Evolutionary conservation across 2,113 vertebrate species (phyloP).

Genomic region (Acinonyx jubatus): DNA sequence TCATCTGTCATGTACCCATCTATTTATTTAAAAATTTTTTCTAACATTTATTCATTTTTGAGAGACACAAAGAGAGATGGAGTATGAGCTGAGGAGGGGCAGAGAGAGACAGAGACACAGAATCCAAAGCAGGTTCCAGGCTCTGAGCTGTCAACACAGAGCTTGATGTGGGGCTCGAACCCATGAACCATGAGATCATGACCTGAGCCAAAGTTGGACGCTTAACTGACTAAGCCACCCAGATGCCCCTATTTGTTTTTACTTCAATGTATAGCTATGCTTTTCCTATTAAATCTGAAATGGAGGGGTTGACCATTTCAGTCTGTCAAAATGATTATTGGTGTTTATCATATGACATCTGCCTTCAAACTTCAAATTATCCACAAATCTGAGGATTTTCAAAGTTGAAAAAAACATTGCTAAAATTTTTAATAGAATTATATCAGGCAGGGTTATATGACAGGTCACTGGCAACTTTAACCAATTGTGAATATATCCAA

Average conservation of each 20-base stretch:
- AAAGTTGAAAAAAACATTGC: not conserved
- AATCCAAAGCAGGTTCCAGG: too few relatives aligned
- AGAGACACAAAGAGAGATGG: too few relatives aligned
- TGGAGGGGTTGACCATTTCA: not conserved
- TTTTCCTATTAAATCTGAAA: slow-evolving; percentile 11
- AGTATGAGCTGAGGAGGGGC: too few relatives aligned
- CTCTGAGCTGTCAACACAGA: too few relatives aligned
- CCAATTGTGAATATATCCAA: not conserved
- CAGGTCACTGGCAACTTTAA: not conserved
- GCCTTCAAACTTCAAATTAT: not conserved
- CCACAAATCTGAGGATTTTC: not conserved
- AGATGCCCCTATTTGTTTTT: not conserved
- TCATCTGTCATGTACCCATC: not conserved
- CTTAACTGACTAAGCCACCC: too few relatives aligned
- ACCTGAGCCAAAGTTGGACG: too few relatives aligned
- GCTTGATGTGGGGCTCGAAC: too few relatives aligned
- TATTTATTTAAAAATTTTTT: not conserved
- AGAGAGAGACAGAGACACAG: too few relatives aligned
- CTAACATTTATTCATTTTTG: too few relatives aligned
- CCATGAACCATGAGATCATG: too few relatives aligned
- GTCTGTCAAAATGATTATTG: not conserved
- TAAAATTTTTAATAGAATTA: not conserved
- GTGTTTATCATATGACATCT: not conserved
- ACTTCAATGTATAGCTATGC: not conserved
- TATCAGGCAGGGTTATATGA: not conserved